Conservation (phyloP, 2,113 vertebrate species). For the Dissostichus mawsoni region DNA sequence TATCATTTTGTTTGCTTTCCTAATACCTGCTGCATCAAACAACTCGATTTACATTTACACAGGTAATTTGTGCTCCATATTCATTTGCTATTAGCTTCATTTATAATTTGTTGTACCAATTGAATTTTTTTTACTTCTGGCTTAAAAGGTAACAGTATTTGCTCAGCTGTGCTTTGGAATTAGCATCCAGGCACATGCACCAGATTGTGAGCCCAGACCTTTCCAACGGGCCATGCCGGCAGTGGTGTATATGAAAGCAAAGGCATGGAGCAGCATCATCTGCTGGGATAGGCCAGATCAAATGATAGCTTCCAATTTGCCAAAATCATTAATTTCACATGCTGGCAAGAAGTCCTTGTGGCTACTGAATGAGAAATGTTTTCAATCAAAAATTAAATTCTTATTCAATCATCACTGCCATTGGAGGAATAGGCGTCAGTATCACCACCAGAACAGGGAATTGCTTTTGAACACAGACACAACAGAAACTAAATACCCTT, state of each 20-base stretch:
- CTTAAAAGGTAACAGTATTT: constrained; percentile 70
- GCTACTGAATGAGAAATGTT: constrained; percentile 66
- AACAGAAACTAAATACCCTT: not conserved
- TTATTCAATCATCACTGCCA: constrained; percentile 58
- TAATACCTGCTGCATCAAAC: constrained; percentile 15
- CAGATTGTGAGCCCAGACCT: constrained; percentile 62
- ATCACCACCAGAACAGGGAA: constrained; percentile 4
- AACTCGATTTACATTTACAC: constrained; percentile 25
- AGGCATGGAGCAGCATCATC: constrained; percentile 57
- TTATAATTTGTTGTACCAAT: constrained; percentile 54
- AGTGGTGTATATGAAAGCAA: constrained; percentile 64
- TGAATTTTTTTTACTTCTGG: constrained; percentile 47
- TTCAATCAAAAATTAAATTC: constrained; percentile 62
- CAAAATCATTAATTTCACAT: constrained; percentile 76
- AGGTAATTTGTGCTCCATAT: constrained; percentile 44
- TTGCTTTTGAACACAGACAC: constrained; percentile 2
- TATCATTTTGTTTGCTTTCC: not conserved
- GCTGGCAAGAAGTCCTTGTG: constrained; percentile 58
- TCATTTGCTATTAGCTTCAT: constrained; percentile 52
- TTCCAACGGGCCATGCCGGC: constrained; percentile 45
- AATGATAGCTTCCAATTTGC: constrained; percentile 69
- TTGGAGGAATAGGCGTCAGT: constrained; percentile 29
- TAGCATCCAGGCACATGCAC: constrained; percentile 54
- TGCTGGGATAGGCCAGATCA: constrained; percentile 70
- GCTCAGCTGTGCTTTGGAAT: constrained; percentile 73